Base-by-base conservation (phyloP, 2,113 vertebrate species). In the Eptesicus fuscus region DNA sequence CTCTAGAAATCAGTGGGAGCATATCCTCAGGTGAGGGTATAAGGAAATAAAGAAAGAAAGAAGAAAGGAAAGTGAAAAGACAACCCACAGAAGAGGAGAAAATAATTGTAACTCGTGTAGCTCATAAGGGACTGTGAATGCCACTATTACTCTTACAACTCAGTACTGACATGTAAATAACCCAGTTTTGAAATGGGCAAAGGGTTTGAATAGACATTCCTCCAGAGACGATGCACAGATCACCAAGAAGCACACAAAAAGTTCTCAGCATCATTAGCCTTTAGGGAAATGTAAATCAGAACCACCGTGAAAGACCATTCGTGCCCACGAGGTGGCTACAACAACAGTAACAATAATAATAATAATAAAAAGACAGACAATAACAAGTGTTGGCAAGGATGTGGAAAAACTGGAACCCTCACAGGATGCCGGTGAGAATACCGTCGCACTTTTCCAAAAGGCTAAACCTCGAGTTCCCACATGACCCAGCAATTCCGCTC, bases 251-350 rank as follows among this genome's bases (percentile, higher is more conserved):
- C 13, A 32, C 32, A 20, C 0, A 35, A 35, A 23, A 61, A 47
- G 3, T 3, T 10, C 12, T 13, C 65, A 0, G 4, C 28, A 0
- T 14, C 56, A 4, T 1, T 2, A 69, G 59, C n/a, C 67, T 13
- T 5, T 0, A 3, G 17, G 13, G 28, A 78, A 25, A 7, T 2
- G 13, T 16, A 10, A 13, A 4, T 40, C 20, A 13, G 10, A n/a
- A 5, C 14, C 53, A 16, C 79, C 4, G 0, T 2, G 61, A 69
- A 42, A 59, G 0, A 0, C 13, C 14, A 4, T 18, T 18, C 5
- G 5, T 1, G 8, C 14, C 44, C 63, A 9, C 7, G 0, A 35
- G 30, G 8, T 0, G 35, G 56, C 47, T 7, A 1, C 1, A 6
- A 3, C 3, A 9, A 25, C 1, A 2, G 20, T 22, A 9, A 56